These are phyloP conservation scores for Harpalus rubripes DNA, from an alignment of 2,888 invertebrate species.

Conservation along the genomic window DNA sequence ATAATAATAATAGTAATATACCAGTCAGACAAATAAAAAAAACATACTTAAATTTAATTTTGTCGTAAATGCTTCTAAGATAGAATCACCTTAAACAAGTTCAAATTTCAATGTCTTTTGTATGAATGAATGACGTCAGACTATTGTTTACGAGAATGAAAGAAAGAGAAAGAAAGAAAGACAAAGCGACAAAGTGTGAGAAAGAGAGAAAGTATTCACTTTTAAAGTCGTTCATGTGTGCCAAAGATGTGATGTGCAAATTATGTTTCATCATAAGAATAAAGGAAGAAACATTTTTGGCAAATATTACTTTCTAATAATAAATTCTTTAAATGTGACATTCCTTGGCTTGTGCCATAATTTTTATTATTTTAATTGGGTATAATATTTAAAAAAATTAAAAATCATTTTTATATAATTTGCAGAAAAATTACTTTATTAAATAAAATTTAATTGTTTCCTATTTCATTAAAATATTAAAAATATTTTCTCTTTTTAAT, in stretches of 20 bases:
- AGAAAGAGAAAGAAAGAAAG: conserved; percentile 8
- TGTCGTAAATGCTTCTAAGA: no score
- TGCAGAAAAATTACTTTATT: no score
- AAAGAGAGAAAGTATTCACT: conserved; percentile 11
- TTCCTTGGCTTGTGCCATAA: no score
- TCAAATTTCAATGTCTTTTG: neutral
- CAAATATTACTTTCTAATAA: neutral
- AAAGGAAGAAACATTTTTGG: neutral
- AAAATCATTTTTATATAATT: no score
- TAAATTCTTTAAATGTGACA: neutral
- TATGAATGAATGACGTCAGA: conserved; percentile 29
- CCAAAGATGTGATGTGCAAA: conserved; percentile 3
- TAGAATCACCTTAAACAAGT: neutral
- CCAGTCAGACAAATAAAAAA: no score
- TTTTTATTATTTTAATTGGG: no score
- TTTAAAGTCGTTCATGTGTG: conserved; percentile 5
- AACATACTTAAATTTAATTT: no score
- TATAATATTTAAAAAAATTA: no score
- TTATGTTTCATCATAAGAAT: neutral
- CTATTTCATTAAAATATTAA: no score
- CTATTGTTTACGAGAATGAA: conserved; percentile 18
- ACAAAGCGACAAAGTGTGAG: neutral
- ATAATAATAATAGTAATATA: no score
- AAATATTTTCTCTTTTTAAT: neutral
- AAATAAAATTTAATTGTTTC: no score